These are phyloP conservation scores for Idris sp. DNA, from an alignment of 1,140 invertebrate species.

Conservation along the genomic window DNA sequence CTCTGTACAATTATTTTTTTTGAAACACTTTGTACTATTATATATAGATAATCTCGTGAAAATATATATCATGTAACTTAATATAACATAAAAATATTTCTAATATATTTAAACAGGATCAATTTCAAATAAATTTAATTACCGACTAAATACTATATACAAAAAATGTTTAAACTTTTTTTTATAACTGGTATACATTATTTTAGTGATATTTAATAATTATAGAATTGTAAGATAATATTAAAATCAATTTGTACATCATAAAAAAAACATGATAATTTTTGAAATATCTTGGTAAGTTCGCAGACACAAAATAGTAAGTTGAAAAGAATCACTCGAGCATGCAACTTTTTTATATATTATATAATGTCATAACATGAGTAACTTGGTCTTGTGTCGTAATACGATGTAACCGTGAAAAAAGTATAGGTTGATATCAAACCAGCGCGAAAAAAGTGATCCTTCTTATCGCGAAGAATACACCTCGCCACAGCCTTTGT, in stretches of 20 bases:
- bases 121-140: no score
- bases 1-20: neutral
- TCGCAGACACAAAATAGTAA: slow-evolving; percentile 7
- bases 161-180: no score
- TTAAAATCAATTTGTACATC: slow-evolving; percentile 1
- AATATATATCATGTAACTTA: no score
- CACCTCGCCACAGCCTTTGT: slow-evolving; percentile 46
- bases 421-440: slow-evolving; percentile 41
- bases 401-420: slow-evolving; percentile 46
- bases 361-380: slow-evolving; percentile 43
- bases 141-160: no score
- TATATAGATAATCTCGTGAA: no score
- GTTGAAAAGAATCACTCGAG: slow-evolving; percentile 48
- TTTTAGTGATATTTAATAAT: neutral
- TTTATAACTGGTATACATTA: no score
- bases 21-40: neutral
- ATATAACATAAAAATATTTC: no score
- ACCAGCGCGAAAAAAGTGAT: slow-evolving; percentile 43
- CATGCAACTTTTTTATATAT: slow-evolving; percentile 51
- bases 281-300: neutral
- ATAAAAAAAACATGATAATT: slow-evolving; percentile 25
- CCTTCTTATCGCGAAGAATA: slow-evolving; percentile 49
- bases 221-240: neutral
- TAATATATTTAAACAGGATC: no score
- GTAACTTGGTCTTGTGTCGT: slow-evolving; percentile 41